Evolutionary conservation across 2,797 vertebrate species (phyloP), one percentile per base, ranked within the genome.

Genomic region (Acipenser oxyrinchus): DNA sequence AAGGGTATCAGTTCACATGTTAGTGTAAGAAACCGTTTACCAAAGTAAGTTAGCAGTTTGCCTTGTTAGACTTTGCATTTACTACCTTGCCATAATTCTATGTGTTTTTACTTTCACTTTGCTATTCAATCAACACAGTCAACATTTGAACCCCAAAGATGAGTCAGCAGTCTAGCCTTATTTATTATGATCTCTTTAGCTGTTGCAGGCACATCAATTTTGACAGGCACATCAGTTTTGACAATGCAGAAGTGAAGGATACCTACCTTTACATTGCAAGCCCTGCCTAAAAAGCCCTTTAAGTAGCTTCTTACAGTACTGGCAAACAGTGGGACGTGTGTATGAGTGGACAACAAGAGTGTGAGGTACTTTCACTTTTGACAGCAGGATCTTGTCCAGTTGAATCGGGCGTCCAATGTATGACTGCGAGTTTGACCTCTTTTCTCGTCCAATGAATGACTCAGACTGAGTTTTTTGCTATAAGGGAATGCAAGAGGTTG

Each of bases 251-350:
- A 37, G 23, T 37, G 23, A 37, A 58, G 55, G 13, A 58, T 9
- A 65, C 82, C 76, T 75, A 96, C 93, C 95, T 93, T 96, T 97
- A 70, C 94, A 99, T 71, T 98, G 95, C 65, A 95, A 82, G 6
- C 96, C 95, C 77, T 99, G 96, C 61, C 95, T 86, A 83, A 99
- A 99, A 48, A 98, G 87, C 0, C 95, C 96, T 75, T 95, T 98
- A 57, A 99, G 93, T 71, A 99, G 93, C 78, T 97, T 98, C 87
- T 97, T 99, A 79, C 96, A 99, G 84, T 94, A 92, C 84, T 98
- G 96, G 81, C 95, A 99, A 70, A 97, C 91, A 0, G 95, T 98
- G 72, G 95, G 96, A 2, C 95, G 86, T 0, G 95, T 96, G 78
- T 99, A 98, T 3, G 95, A 97, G 79, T 99, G 95, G 82, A 99